phyloP scores from a whole-genome alignment of 1,140 invertebrate genomes.

The Drosophila murphyi region DNA sequence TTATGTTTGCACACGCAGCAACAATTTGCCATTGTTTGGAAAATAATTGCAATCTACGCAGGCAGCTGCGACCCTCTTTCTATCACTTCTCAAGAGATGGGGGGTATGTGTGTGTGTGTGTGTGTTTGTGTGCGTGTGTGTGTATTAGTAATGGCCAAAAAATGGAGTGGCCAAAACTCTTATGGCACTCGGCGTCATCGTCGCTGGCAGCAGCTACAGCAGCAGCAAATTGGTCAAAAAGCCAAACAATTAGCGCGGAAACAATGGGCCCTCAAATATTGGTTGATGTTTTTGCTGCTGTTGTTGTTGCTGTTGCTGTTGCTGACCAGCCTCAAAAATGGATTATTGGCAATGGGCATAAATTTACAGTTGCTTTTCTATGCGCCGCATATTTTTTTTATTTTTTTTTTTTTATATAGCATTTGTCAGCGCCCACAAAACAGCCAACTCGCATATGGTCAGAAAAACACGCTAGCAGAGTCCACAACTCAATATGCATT shows the following conservation, averaged over 20 bases:
- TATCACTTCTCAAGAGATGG: neutral
- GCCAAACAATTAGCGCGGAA: conserved; percentile 84
- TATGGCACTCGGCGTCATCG: conserved; percentile 5
- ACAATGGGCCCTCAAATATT: conserved; percentile 79
- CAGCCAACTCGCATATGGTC: conserved; percentile 48
- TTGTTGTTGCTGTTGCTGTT: conserved; percentile 72
- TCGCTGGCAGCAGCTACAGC: neutral
- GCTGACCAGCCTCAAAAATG: conserved; percentile 76
- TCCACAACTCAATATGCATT: conserved; percentile 24
- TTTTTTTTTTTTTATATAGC: conserved; percentile 1
- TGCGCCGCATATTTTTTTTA: conserved; percentile 7
- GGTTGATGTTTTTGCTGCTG: conserved; percentile 30
- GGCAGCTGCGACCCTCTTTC: conserved; percentile 59
- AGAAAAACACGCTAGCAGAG: conserved; percentile 27
- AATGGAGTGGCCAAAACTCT: conserved; percentile 14
- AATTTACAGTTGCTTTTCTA: conserved; percentile 61
- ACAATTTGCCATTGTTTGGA: conserved; percentile 82
- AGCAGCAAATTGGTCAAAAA: conserved; percentile 64
- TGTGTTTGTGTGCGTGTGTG: conserved; percentile 20
- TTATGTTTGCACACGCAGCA: conserved; percentile 82
- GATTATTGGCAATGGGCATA: conserved; percentile 83
- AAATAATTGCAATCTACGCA: conserved; percentile 77
- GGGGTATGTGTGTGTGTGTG: conserved; percentile 8
- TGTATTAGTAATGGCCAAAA: conserved; percentile 29
- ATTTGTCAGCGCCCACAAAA: conserved; percentile 33